Conservation (phyloP, 2,888 invertebrate genomes). For the Dolichopus griseipennis region DNA sequence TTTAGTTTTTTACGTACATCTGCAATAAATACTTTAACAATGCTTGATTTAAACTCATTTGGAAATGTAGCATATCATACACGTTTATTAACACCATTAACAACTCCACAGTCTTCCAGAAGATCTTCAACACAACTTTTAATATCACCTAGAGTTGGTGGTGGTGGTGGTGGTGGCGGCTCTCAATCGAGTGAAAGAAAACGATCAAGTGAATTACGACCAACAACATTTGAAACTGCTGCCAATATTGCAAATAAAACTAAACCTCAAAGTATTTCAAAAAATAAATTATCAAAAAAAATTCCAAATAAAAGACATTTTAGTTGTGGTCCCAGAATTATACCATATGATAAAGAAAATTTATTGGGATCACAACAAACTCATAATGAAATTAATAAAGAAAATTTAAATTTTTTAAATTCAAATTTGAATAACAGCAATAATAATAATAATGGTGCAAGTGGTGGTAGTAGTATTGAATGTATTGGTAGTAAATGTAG, state of each 20-base stretch:
- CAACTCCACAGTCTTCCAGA: not conserved
- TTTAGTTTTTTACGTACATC: slow-evolving; percentile 4
- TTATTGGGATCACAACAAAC: not conserved
- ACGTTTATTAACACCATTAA: slow-evolving; percentile 7
- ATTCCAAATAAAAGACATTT: slow-evolving; percentile 30
- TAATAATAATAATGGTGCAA: not conserved
- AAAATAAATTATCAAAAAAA: not conserved
- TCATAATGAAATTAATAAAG: slow-evolving; percentile 7
- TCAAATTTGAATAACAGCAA: not conserved
- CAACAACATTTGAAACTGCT: not conserved
- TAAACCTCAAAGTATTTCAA: not conserved
- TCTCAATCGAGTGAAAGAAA: not conserved
- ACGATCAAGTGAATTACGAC: not conserved
- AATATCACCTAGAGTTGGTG: not conserved
- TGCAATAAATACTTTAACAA: not conserved
- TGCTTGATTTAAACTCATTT: not conserved
- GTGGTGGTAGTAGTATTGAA: slow-evolving; percentile 16
- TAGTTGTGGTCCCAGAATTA: slow-evolving; percentile 35
- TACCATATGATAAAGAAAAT: slow-evolving; percentile 22
- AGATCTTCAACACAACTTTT: slow-evolving; percentile 3
- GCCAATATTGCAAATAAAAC: not conserved
- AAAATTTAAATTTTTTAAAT: not conserved
- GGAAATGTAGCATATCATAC: not conserved
- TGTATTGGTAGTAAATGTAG: slow-evolving; percentile 21
- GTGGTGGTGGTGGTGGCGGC: too few relatives aligned